Evolutionary conservation across 92 coral and sea anemone species (phyloP).

Genomic region (Bergia puertoricense): DNA sequence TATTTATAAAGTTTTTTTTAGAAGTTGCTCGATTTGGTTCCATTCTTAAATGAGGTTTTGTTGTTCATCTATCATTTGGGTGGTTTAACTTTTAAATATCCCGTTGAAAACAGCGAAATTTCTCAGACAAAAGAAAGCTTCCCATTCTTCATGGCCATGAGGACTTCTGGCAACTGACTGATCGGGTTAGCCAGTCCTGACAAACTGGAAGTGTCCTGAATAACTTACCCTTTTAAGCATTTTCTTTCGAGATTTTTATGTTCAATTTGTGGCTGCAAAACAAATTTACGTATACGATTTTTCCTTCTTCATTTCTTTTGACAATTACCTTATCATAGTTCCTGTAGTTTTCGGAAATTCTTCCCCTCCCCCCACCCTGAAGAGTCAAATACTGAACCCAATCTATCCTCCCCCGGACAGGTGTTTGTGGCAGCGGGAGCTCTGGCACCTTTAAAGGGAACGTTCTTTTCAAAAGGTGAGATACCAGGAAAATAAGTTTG

Average conservation of each 20-base stretch:
- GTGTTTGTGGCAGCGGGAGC: constrained; percentile 92
- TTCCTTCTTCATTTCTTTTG: too few species aligned
- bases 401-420: constrained; percentile 40
- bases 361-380: background rate
- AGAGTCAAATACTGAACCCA: background rate
- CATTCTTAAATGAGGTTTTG: background rate
- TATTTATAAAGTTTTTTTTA: too few species aligned
- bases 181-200: too few species aligned
- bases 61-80: background rate
- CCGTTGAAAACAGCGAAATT: background rate
- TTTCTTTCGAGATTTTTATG: background rate
- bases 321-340: background rate
- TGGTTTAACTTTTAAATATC: too few species aligned
- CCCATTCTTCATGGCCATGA: background rate
- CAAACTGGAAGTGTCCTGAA: background rate
- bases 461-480: constrained; percentile 97
- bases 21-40: background rate
- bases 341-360: background rate
- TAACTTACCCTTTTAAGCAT: background rate
- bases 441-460: constrained; percentile 89
- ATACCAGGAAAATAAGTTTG: background rate
- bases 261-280: background rate
- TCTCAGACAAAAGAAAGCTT: background rate
- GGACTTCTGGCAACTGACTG: background rate
- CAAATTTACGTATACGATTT: background rate